phyloP scores from a whole-genome alignment of 1,140 invertebrate species.

The Neomicropteryx cornuta region DNA sequence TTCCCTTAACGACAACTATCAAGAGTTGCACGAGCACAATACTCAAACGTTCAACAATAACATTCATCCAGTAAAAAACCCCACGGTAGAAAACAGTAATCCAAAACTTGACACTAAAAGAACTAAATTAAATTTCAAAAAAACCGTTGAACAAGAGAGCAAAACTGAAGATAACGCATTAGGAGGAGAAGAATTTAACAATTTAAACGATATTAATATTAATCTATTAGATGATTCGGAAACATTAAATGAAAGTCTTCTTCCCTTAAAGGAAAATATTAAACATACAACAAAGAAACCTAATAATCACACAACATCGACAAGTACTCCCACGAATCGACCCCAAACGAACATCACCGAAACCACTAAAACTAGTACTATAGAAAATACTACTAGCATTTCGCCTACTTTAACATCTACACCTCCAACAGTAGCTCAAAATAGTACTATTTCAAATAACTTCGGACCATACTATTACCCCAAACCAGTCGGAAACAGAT shows the following conservation, averaged over 20 bases:
- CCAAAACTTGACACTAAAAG: background rate
- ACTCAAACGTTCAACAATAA: constrained; percentile 10
- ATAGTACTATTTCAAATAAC: too few relatives aligned
- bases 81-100: background rate
- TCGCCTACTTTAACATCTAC: too few relatives aligned
- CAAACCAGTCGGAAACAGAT: too few relatives aligned
- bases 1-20: constrained; percentile 10
- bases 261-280: background rate
- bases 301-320: background rate
- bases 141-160: background rate
- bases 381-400: too few relatives aligned
- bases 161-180: background rate
- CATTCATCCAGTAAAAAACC: constrained; percentile 1
- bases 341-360: too few relatives aligned
- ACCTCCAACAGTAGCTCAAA: too few relatives aligned
- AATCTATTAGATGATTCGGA: background rate
- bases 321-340: too few relatives aligned
- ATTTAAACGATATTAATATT: too few relatives aligned
- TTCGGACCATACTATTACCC: too few relatives aligned
- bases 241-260: background rate
- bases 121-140: background rate
- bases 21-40: constrained; percentile 8
- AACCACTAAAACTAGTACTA: too few relatives aligned
- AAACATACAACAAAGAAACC: background rate
- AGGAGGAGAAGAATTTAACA: too few relatives aligned